A percentile compares a stretch with the other conserved stretches of the same genome.
These are phyloP conservation scores for Mesocentrotus franciscanus DNA, from an alignment of 53 echinoderm and acorn worm species.

Conservation along the genomic window DNA sequence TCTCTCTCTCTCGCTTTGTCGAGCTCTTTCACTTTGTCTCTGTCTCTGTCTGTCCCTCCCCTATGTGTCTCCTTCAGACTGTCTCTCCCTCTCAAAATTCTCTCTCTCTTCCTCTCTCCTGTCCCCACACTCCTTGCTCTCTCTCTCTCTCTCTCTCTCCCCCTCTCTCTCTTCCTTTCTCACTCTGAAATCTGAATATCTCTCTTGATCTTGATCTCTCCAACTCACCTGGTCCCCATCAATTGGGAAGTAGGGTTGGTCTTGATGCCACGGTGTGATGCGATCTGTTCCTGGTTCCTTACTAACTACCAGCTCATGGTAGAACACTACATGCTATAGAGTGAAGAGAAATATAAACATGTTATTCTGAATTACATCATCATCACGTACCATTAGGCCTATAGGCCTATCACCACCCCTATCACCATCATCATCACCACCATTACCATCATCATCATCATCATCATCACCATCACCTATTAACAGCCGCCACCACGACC, in stretches of 20 bases:
- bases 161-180: neutral
- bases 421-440: neutral
- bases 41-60: neutral
- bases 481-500: too few species aligned
- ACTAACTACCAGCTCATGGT: conserved; percentile 71
- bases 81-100: neutral
- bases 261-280: conserved; percentile 74
- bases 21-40: neutral
- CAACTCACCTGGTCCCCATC: conserved; percentile 65
- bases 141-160: neutral
- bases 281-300: conserved; percentile 69
- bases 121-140: neutral
- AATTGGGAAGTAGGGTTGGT: conserved; percentile 70
- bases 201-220: neutral
- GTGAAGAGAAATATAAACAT: neutral
- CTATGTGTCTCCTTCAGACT: neutral
- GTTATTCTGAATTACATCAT: neutral
- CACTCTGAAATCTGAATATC: neutral
- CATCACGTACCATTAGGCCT: neutral
- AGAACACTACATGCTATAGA: conserved; percentile 64
- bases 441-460: neutral
- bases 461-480: neutral
- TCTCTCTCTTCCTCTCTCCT: neutral
- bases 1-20: neutral
- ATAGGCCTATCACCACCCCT: neutral